Conservation (phyloP, 1,140 invertebrate genomes). For the Drosophila orosa region DNA sequence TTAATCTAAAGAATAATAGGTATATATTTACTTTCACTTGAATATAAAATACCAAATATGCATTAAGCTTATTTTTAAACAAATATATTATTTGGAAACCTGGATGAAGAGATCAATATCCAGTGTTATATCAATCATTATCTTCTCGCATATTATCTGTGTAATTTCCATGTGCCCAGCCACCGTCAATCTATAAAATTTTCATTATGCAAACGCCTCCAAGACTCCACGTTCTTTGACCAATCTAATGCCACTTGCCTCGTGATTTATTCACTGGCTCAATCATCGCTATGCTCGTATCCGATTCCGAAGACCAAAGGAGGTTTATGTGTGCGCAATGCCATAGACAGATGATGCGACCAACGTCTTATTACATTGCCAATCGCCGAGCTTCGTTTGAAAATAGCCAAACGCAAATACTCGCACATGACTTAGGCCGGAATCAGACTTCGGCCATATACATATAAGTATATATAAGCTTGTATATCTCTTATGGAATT, state of each 20-base stretch:
- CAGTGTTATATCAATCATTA: background rate
- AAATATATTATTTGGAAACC: background rate
- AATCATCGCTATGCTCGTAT: slow-evolving; percentile 30
- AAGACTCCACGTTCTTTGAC: slow-evolving; percentile 9
- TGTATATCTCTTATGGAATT: slow-evolving; percentile 50
- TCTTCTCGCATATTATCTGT: background rate
- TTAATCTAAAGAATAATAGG: no score
- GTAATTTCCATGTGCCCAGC: background rate
- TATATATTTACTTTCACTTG: no score
- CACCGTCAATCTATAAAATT: slow-evolving; percentile 2
- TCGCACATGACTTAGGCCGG: slow-evolving; percentile 28
- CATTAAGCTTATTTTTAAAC: no score
- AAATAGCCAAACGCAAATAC: slow-evolving; percentile 42
- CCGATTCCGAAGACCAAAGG: slow-evolving; percentile 13
- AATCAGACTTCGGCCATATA: slow-evolving; percentile 24
- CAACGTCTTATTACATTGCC: slow-evolving; percentile 34
- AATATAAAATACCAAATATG: no score
- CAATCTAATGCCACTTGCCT: slow-evolving; percentile 24
- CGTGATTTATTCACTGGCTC: slow-evolving; percentile 37
- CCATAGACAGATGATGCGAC: slow-evolving; percentile 34
- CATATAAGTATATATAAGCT: slow-evolving; percentile 8
- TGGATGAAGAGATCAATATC: background rate
- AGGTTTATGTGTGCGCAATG: slow-evolving; percentile 39
- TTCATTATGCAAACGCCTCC: slow-evolving; percentile 18
- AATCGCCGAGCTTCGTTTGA: slow-evolving; percentile 21